A percentile compares a stretch with the other conserved stretches of the same genome.
These are phyloP conservation scores for Hemitrygon akajei DNA, from an alignment of 2,797 vertebrate genomes.

Conservation along the genomic window DNA sequence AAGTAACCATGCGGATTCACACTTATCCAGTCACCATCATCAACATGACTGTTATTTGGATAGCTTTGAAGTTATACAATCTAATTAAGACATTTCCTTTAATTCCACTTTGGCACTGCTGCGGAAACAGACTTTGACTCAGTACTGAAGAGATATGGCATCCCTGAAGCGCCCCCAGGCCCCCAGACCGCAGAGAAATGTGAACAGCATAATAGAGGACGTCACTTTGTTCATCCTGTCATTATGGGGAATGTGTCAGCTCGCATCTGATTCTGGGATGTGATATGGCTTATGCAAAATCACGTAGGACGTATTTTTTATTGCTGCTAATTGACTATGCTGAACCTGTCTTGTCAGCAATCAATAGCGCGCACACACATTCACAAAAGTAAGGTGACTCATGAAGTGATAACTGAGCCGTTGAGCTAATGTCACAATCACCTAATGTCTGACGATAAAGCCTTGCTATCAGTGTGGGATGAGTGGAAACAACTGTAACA, in stretches of 20 bases:
- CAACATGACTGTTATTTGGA: neutral
- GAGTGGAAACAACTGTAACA: slow-evolving; percentile 52
- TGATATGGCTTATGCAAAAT: neutral
- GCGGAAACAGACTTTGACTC: neutral
- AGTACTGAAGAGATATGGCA: neutral
- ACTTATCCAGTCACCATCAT: neutral
- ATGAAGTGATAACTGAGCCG: neutral
- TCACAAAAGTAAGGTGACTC: neutral
- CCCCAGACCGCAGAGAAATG: neutral
- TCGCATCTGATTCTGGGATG: neutral
- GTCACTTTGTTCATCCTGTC: neutral
- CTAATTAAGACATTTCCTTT: neutral
- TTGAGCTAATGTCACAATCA: neutral
- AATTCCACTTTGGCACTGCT: neutral
- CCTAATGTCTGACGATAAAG: slow-evolving; percentile 54
- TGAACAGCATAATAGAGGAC: neutral
- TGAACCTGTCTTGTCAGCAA: neutral
- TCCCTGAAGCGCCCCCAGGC: neutral
- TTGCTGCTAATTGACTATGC: neutral
- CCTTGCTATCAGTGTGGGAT: slow-evolving; percentile 54
- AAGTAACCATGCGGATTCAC: neutral
- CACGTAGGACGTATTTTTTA: neutral
- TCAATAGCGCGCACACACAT: neutral
- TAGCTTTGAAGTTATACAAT: neutral
- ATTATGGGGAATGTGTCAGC: too few species aligned